Evolutionary conservation across 2,888 invertebrate genomes (phyloP).

Genomic region (Teinopalpus imperialis): DNA sequence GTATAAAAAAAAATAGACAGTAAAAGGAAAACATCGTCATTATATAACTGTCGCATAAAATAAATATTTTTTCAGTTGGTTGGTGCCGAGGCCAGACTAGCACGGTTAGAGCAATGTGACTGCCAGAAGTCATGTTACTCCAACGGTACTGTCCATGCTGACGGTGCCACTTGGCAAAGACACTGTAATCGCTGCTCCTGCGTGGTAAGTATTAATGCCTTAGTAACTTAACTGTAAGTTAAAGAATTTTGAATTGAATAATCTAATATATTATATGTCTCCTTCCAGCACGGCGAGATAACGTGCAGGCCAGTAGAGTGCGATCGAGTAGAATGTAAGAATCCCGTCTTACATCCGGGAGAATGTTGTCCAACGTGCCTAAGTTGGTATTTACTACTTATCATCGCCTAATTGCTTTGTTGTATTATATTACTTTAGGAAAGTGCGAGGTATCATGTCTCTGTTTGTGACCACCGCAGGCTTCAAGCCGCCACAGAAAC

Average conservation of each 20-base stretch:
- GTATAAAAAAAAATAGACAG: too few species aligned
- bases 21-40: too few species aligned
- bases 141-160: constrained; percentile 90
- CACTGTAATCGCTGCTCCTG: constrained; percentile 94
- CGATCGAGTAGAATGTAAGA: constrained; percentile 88
- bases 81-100: constrained; percentile 89
- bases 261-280: not conserved
- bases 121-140: constrained; percentile 93
- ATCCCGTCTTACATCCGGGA: constrained; percentile 89
- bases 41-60: too few species aligned
- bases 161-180: constrained; percentile 92
- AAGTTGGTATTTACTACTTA: constrained; percentile 86
- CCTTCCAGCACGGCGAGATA: constrained; percentile 89
- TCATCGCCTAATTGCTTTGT: too few species aligned
- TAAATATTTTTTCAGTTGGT: constrained; percentile 83
- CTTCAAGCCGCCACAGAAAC: too few species aligned
- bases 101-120: constrained; percentile 92
- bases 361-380: constrained; percentile 94
- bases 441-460: too few species aligned
- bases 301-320: constrained; percentile 92
- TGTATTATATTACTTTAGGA: too few species aligned
- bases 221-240: too few species aligned
- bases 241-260: not conserved
- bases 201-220: constrained; percentile 85
- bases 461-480: too few species aligned